phyloP scores from a whole-genome alignment of 1,140 invertebrate genomes.

The Bombus picipes region DNA sequence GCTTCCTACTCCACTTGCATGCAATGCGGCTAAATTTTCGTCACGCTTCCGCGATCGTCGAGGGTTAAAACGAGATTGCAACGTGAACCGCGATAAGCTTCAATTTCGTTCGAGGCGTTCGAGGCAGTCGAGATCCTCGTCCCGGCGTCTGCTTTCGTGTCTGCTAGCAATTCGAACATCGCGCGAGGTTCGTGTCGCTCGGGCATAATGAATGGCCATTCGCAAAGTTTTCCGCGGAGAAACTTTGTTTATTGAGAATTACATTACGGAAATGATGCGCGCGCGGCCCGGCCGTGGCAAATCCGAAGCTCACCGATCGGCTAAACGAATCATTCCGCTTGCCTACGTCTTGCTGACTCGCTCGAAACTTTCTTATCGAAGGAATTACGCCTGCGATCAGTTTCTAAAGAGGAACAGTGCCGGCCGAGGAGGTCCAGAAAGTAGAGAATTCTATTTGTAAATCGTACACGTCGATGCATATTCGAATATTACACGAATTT shows the following conservation, averaged over 20 bases:
- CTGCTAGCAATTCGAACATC: neutral
- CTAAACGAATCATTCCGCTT: slow-evolving; percentile 8
- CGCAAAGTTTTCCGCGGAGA: slow-evolving; percentile 20
- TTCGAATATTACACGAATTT: too few relatives aligned
- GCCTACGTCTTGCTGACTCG: neutral
- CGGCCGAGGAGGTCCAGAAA: too few relatives aligned
- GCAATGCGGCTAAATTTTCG: neutral
- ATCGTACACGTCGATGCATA: neutral
- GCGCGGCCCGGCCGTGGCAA: neutral
- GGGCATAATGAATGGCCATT: slow-evolving; percentile 23
- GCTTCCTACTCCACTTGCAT: neutral
- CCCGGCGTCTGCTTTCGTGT: slow-evolving; percentile 11
- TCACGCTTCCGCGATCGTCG: slow-evolving; percentile 7
- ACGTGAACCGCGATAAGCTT: slow-evolving; percentile 3
- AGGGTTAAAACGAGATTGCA: slow-evolving; percentile 13
- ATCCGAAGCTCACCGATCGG: neutral
- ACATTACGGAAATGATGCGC: slow-evolving; percentile 45
- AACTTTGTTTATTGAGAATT: slow-evolving; percentile 48
- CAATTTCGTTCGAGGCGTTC: slow-evolving; percentile 21
- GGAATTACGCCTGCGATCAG: neutral
- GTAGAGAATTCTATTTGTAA: neutral
- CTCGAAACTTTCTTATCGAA: neutral
- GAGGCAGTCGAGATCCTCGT: neutral
- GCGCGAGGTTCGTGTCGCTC: slow-evolving; percentile 6
- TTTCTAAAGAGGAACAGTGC: neutral